Evolutionary conservation across 2,113 vertebrate species (phyloP).

Genomic region (Mellivora capensis): DNA sequence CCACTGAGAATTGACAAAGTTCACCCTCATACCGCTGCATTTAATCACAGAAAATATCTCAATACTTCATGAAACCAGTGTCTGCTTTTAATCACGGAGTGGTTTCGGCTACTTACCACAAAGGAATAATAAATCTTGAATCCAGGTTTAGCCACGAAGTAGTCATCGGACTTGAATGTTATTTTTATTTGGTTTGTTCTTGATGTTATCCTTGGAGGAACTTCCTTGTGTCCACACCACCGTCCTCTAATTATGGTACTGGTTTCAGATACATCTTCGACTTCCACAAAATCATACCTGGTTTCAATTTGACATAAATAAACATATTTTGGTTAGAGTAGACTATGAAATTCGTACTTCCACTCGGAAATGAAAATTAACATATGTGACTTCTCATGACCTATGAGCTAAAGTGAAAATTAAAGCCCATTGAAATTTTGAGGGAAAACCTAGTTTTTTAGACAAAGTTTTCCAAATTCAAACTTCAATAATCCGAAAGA

Average conservation of each 20-base stretch:
- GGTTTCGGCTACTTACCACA: constrained; percentile 87
- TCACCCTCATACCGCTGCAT: neutral
- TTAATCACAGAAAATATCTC: constrained; percentile 43
- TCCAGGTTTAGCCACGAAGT: constrained; percentile 97
- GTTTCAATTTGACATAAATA: constrained; percentile 39
- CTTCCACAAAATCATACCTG: constrained; percentile 98
- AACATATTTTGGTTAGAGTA: constrained; percentile 8
- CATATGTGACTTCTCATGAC: neutral
- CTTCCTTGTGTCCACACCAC: constrained; percentile 94
- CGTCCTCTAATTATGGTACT: constrained; percentile 93
- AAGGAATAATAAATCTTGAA: constrained; percentile 95
- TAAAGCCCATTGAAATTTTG: neutral
- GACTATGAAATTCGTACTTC: constrained; percentile 3
- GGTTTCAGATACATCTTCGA: constrained; percentile 93
- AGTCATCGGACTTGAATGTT: constrained; percentile 97
- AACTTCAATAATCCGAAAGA: neutral
- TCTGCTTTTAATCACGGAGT: neutral
- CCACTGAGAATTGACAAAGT: neutral
- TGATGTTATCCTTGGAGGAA: constrained; percentile 91
- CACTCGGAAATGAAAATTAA: constrained; percentile 37
- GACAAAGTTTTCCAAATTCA: neutral
- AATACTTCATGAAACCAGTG: neutral
- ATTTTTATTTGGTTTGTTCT: constrained; percentile 93
- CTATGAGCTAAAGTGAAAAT: constrained; percentile 25
- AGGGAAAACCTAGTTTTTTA: neutral